phyloP scores from a whole-genome alignment of 2,113 vertebrate species.

The Sebastes fasciatus region DNA sequence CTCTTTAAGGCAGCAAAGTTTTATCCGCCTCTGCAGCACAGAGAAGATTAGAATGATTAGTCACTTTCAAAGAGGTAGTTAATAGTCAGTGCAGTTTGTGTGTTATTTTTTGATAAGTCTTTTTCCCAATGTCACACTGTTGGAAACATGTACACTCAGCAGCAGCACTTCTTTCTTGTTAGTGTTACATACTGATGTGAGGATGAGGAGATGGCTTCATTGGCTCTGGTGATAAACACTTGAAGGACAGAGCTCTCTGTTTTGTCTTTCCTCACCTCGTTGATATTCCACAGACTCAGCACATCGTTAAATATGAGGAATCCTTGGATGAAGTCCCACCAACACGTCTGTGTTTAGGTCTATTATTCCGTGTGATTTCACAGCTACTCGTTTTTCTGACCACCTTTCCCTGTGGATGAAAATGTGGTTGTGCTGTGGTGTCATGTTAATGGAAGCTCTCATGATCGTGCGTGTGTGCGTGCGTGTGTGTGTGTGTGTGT shows the following conservation, averaged over 20 bases:
- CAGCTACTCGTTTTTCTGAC: constrained; percentile 15
- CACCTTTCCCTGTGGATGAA: constrained; percentile 1
- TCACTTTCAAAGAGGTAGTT: constrained; percentile 1
- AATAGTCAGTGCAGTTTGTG: background rate
- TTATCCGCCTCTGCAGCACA: constrained; percentile 10
- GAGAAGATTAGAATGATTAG: constrained; percentile 19
- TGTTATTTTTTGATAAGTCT: constrained; percentile 7
- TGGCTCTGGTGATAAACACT: constrained; percentile 39
- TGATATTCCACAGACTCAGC: constrained; percentile 66
- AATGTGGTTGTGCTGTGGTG: constrained; percentile 6
- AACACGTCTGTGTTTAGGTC: constrained; percentile 33
- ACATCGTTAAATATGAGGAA: constrained; percentile 59
- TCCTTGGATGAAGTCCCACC: constrained; percentile 55
- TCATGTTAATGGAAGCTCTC: background rate
- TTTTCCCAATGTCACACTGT: background rate
- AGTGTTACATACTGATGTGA: constrained; percentile 23
- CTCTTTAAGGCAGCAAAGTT: constrained; percentile 35
- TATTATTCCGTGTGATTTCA: constrained; percentile 42
- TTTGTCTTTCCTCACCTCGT: constrained; percentile 33
- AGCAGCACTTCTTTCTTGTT: constrained; percentile 31
- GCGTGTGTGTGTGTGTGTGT: background rate
- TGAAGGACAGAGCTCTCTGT: constrained; percentile 51
- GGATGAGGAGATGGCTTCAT: constrained; percentile 25
- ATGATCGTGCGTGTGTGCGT: background rate
- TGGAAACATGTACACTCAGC: constrained; percentile 16